Percentiles rank a stretch among this genome's conserved stretches.
phyloP scores from a whole-genome alignment of 23 tunicate species.

The Phallusia fumigata region DNA sequence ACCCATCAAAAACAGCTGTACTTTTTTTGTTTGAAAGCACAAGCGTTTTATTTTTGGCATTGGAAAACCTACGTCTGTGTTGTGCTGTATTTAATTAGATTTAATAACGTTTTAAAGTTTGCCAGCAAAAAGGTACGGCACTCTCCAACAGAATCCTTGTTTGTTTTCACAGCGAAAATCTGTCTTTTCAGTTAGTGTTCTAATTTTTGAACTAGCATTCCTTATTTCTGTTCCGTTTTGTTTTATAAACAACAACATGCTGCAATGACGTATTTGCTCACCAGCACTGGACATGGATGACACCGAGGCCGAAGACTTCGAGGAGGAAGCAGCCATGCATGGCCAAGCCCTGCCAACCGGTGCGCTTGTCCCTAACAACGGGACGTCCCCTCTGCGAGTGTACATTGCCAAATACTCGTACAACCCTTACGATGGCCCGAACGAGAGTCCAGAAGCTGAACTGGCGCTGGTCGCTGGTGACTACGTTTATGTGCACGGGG shows the following conservation, averaged over 20 bases:
- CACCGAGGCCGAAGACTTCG: conserved; percentile 59
- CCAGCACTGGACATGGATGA: conserved; percentile 28
- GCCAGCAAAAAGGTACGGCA: too few relatives aligned
- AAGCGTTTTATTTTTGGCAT: too few relatives aligned
- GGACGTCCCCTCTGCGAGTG: conserved; percentile 3
- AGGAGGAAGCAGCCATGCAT: conserved; percentile 25
- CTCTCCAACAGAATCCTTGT: too few relatives aligned
- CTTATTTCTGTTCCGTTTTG: not conserved
- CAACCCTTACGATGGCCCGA: conserved; percentile 87
- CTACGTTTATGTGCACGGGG: conserved; percentile 73
- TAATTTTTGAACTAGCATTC: not conserved
- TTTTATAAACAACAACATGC: not conserved
- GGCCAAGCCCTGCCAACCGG: conserved; percentile 1
- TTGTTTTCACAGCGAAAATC: too few relatives aligned
- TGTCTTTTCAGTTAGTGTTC: not conserved
- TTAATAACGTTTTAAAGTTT: too few relatives aligned
- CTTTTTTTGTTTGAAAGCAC: too few relatives aligned
- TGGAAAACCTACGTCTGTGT: too few relatives aligned
- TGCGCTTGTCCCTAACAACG: not conserved
- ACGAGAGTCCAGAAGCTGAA: conserved; percentile 82
- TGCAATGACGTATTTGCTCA: not conserved
- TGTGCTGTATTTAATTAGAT: too few relatives aligned
- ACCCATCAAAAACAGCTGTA: too few relatives aligned
- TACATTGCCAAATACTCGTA: conserved; percentile 83
- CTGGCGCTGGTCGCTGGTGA: conserved; percentile 84